phyloP scores from a whole-genome alignment of 2,113 vertebrate genomes.

The Cettia cetti region DNA sequence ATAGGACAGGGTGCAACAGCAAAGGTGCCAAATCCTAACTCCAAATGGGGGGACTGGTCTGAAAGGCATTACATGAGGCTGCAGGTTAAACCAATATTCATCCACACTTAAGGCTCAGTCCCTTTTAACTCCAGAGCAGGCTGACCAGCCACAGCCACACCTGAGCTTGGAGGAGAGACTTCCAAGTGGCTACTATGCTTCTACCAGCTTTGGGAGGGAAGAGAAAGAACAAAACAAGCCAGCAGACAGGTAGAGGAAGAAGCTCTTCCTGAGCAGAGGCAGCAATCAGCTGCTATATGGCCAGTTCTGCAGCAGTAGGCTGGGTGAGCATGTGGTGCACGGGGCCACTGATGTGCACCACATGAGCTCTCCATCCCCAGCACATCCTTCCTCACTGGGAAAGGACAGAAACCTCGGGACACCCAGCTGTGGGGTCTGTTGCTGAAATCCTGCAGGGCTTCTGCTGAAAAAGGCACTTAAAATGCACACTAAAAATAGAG shows the following conservation, averaged over 20 bases:
- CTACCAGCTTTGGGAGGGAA: background rate
- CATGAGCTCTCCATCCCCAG: background rate
- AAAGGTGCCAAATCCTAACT: background rate
- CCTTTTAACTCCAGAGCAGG: background rate
- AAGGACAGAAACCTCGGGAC: background rate
- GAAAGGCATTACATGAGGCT: background rate
- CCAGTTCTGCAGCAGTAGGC: background rate
- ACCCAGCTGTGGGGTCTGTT: background rate
- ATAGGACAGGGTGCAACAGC: rapidly evolving
- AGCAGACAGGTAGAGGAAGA: background rate
- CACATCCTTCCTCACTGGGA: background rate
- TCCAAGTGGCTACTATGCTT: rapidly evolving
- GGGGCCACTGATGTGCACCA: background rate
- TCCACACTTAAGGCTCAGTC: rapidly evolving
- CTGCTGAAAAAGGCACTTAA: background rate
- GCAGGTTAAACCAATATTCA: background rate
- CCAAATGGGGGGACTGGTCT: background rate
- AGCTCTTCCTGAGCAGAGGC: background rate
- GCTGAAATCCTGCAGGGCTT: background rate
- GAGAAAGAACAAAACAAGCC: background rate
- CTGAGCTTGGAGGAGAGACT: background rate
- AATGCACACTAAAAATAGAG: constrained; percentile 13
- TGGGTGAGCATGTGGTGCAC: rapidly evolving
- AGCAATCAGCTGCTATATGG: background rate
- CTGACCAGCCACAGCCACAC: background rate